Percentiles rank a stretch among this genome's conserved stretches.
phyloP scores from a whole-genome alignment of 2,797 vertebrate species.

The Rhinophrynus dorsalis region DNA sequence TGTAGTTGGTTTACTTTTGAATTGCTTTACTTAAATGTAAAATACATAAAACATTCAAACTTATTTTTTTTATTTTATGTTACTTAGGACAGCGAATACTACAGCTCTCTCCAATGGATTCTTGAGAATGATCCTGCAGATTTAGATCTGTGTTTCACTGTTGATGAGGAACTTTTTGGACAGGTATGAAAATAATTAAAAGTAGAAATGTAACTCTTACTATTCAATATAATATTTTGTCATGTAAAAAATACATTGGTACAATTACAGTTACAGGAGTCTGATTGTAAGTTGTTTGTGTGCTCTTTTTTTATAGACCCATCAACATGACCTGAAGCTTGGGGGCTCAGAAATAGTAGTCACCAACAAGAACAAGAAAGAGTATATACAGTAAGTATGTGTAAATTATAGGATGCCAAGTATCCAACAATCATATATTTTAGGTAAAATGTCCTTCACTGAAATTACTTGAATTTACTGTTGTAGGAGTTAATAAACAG shows the following conservation, averaged over 20 bases:
- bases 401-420: too few species aligned
- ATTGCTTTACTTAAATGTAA: too few species aligned
- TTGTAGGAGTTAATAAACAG: too few species aligned
- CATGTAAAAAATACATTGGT: background rate
- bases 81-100: constrained; percentile 90
- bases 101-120: constrained; percentile 95
- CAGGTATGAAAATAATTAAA: constrained; percentile 72
- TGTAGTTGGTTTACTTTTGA: too few species aligned
- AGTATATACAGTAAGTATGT: constrained; percentile 92
- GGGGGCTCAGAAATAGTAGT: constrained; percentile 88
- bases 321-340: constrained; percentile 88
- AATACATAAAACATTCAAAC: too few species aligned
- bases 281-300: too few species aligned
- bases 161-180: constrained; percentile 96
- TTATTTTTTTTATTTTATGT: background rate
- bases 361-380: constrained; percentile 91
- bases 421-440: too few species aligned
- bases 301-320: constrained; percentile 80
- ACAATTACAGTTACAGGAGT: background rate
- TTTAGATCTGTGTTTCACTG: constrained; percentile 89
- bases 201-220: too few species aligned
- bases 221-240: background rate
- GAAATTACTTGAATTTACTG: too few species aligned
- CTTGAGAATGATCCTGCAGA: constrained; percentile 94
- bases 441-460: too few species aligned